Conservation (phyloP, 2,113 vertebrate genomes). For the Fulica atra region DNA sequence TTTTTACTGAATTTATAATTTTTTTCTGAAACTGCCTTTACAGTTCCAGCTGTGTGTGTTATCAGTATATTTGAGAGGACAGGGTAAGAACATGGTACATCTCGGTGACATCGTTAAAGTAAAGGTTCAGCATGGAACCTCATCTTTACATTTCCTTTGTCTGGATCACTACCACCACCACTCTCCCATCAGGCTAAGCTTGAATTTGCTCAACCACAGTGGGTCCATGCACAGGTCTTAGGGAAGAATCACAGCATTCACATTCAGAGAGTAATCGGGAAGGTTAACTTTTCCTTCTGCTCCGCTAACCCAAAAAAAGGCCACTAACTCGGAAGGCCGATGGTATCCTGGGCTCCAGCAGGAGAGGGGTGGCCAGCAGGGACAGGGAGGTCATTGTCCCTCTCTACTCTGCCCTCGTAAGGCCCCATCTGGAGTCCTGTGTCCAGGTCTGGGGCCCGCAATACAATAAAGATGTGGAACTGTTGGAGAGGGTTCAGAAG, state of each 20-base stretch:
- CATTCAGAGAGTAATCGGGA: neutral
- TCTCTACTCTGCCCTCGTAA: no score
- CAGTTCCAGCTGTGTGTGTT: neutral
- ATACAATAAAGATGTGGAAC: no score
- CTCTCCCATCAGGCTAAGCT: neutral
- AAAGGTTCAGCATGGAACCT: neutral
- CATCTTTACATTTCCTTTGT: neutral
- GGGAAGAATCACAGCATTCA: neutral
- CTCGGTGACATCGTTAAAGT: accelerated
- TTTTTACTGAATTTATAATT: neutral
- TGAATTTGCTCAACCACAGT: neutral
- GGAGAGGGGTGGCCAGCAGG: no score
- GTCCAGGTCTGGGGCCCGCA: no score
- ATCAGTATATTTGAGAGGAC: neutral
- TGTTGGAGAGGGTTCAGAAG: no score
- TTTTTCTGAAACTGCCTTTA: neutral
- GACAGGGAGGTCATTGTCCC: no score
- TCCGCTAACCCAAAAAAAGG: neutral
- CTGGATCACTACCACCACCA: neutral
- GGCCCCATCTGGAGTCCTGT: no score
- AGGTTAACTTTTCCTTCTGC: neutral
- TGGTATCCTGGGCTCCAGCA: no score
- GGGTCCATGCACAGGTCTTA: neutral
- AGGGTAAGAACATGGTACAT: neutral
- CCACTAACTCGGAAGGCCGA: no score